phyloP scores from a whole-genome alignment of 1,140 invertebrate species.

The Chymomyza costata region DNA sequence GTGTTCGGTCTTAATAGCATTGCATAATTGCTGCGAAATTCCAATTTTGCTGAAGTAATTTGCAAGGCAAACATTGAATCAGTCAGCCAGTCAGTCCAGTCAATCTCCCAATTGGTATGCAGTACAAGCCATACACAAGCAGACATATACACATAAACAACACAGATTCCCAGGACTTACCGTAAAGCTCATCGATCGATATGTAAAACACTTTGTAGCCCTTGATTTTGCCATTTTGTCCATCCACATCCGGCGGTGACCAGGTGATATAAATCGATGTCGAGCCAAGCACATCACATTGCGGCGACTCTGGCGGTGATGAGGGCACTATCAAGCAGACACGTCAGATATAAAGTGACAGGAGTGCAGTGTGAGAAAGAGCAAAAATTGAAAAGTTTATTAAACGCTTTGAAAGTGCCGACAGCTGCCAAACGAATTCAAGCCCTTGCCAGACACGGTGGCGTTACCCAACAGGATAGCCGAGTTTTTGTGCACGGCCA shows the following conservation, averaged over 20 bases:
- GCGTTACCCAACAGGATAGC: neutral
- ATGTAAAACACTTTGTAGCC: slow-evolving; percentile 91
- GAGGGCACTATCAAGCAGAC: slow-evolving; percentile 81
- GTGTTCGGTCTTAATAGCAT: slow-evolving; percentile 48
- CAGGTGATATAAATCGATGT: slow-evolving; percentile 90
- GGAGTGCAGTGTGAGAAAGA: neutral
- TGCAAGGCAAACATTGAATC: slow-evolving; percentile 35
- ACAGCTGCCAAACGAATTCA: slow-evolving; percentile 6
- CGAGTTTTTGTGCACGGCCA: slow-evolving; percentile 54
- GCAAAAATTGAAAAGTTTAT: slow-evolving; percentile 30
- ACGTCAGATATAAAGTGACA: neutral
- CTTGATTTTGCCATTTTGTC: slow-evolving; percentile 89
- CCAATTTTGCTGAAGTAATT: slow-evolving; percentile 45
- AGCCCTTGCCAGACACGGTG: neutral
- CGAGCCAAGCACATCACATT: slow-evolving; percentile 86
- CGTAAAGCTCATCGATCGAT: slow-evolving; percentile 82
- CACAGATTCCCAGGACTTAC: slow-evolving; percentile 75
- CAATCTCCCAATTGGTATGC: slow-evolving; percentile 4
- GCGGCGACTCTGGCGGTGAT: slow-evolving; percentile 85
- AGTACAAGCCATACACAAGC: slow-evolving; percentile 10
- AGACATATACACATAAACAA: neutral
- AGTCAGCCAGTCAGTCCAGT: neutral
- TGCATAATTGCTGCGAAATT: slow-evolving; percentile 46
- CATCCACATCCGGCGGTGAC: slow-evolving; percentile 87
- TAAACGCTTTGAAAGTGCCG: slow-evolving; percentile 38